Evolutionary conservation across 2,113 vertebrate species (phyloP).

Genomic region (Pterocles gutturalis): DNA sequence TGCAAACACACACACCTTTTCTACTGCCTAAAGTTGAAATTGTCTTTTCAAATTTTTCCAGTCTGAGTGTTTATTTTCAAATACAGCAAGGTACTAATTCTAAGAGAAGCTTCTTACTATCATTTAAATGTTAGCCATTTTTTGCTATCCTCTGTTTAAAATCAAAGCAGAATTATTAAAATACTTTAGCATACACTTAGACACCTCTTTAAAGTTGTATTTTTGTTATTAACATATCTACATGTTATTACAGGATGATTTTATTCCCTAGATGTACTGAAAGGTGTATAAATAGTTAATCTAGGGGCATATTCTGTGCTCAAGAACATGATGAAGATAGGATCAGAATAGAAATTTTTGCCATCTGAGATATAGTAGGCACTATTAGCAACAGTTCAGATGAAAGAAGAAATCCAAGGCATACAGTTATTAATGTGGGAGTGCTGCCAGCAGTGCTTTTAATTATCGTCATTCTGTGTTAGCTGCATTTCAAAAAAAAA

Average conservation of each 20-base stretch:
- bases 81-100: neutral
- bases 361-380: neutral
- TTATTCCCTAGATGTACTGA: neutral
- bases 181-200: neutral
- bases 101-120: neutral
- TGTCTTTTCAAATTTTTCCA: neutral
- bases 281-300: neutral
- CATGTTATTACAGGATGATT: neutral
- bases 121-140: neutral
- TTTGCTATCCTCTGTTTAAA: neutral
- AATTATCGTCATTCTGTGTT: neutral
- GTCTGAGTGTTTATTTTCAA: neutral
- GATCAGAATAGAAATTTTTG: neutral
- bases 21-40: neutral
- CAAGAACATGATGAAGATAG: neutral
- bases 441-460: neutral
- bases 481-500: neutral
- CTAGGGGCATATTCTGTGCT: neutral
- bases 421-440: neutral
- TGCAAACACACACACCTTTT: neutral
- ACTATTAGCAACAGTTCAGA: neutral
- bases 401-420: neutral
- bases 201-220: neutral
- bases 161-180: neutral
- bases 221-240: neutral